phyloP scores from a whole-genome alignment of 2,113 vertebrate genomes.

The Myiopsitta monachus region DNA sequence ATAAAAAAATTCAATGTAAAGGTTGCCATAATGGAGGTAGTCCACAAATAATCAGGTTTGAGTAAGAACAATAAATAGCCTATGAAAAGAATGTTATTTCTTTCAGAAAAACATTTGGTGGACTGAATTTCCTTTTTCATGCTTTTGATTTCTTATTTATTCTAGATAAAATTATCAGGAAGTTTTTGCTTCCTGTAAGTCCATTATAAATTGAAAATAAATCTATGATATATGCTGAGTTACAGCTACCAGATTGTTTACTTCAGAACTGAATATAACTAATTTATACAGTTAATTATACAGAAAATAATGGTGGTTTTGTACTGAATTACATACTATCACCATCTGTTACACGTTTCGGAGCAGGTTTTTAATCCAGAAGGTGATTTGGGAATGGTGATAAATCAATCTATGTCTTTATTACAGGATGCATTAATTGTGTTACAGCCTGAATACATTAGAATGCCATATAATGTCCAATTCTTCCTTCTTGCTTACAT shows the following conservation, averaged over 20 bases:
- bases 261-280: not conserved
- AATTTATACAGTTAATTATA: not conserved
- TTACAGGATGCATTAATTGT: not conserved
- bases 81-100: not conserved
- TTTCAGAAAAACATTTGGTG: not conserved
- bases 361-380: constrained; percentile 28
- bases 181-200: not conserved
- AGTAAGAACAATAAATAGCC: not conserved
- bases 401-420: not conserved
- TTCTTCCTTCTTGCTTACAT: not conserved
- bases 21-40: not conserved
- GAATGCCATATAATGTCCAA: not conserved
- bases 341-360: constrained; percentile 13
- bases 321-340: not conserved
- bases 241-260: not conserved
- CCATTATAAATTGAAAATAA: not conserved
- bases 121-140: not conserved
- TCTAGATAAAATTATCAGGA: not conserved
- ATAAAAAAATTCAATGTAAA: not conserved
- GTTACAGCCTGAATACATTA: not conserved
- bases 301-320: not conserved
- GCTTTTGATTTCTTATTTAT: not conserved
- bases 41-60: not conserved
- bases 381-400: not conserved
- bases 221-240: not conserved